Evolutionary conservation across 2,797 vertebrate species (phyloP).

Genomic region (Coreius guichenoti): DNA sequence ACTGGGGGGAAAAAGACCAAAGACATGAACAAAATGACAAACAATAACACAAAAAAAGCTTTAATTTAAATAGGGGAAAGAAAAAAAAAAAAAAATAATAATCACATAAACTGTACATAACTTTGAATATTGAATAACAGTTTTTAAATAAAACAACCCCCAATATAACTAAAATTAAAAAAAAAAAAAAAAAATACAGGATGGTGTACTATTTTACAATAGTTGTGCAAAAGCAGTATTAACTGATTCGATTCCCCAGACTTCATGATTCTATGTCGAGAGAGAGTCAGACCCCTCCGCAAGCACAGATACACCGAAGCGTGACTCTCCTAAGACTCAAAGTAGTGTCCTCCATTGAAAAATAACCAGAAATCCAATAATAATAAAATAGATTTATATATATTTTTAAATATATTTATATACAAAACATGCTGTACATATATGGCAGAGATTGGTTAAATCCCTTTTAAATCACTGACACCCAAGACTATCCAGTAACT

Average conservation of each 20-base stretch:
- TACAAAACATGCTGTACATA: slow-evolving; percentile 83
- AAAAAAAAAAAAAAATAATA: slow-evolving; percentile 57
- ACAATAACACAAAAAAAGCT: slow-evolving; percentile 81
- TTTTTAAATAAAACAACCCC: slow-evolving; percentile 81
- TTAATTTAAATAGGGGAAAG: slow-evolving; percentile 84
- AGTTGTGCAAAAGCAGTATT: slow-evolving; percentile 79
- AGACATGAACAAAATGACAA: slow-evolving; percentile 65
- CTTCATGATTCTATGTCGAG: slow-evolving; percentile 70
- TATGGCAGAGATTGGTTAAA: slow-evolving; percentile 74
- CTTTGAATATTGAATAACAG: slow-evolving; percentile 79
- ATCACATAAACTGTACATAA: slow-evolving; percentile 81
- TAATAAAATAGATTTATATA: slow-evolving; percentile 85
- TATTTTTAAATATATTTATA: slow-evolving; percentile 82
- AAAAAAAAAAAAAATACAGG: slow-evolving; percentile 63
- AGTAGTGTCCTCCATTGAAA: slow-evolving; percentile 77
- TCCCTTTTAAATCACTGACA: slow-evolving; percentile 75
- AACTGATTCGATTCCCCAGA: slow-evolving; percentile 71
- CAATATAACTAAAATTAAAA: slow-evolving; percentile 68
- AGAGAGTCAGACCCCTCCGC: slow-evolving; percentile 58
- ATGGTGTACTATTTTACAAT: slow-evolving; percentile 77
- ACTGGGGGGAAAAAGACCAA: slow-evolving; percentile 32
- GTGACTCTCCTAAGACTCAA: slow-evolving; percentile 66
- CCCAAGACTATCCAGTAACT: slow-evolving; percentile 75
- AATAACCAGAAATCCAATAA: slow-evolving; percentile 78
- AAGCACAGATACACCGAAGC: slow-evolving; percentile 64